Percentiles rank a stretch among this genome's conserved stretches.
Conservation (phyloP, 2,888 invertebrate species). For the Petrophora chlorosata region DNA sequence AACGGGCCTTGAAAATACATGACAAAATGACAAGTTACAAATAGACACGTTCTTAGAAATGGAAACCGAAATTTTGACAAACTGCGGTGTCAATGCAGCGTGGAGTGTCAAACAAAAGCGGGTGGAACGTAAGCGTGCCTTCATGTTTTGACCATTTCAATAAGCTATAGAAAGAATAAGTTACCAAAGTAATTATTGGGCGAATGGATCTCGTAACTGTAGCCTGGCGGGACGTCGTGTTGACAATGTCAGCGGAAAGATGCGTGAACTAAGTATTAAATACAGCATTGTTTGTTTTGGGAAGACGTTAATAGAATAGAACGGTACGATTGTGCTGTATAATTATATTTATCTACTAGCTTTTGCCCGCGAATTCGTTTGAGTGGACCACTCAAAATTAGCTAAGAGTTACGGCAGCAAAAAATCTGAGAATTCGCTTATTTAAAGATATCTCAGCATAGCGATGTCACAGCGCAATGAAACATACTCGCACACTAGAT, state of each 20-base stretch:
- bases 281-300: conserved; percentile 37
- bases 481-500: too few species aligned
- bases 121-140: conserved; percentile 75
- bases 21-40: conserved; percentile 67
- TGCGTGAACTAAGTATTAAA: conserved; percentile 55
- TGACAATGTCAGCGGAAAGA: conserved; percentile 55
- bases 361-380: too few species aligned
- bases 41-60: conserved; percentile 69
- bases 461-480: too few species aligned
- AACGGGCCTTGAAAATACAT: conserved; percentile 67
- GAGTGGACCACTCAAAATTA: too few species aligned
- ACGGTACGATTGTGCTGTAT: conserved; percentile 35
- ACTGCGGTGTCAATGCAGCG: conserved; percentile 72
- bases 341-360: background rate
- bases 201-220: conserved; percentile 70
- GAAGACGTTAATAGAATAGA: conserved; percentile 30
- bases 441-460: too few species aligned
- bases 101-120: conserved; percentile 58
- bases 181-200: conserved; percentile 78
- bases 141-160: conserved; percentile 74
- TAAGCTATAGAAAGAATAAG: conserved; percentile 65
- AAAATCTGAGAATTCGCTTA: too few species aligned
- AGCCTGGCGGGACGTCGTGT: conserved; percentile 64
- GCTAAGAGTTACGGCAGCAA: too few species aligned
- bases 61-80: conserved; percentile 81